phyloP scores from a whole-genome alignment of 2,797 vertebrate species.

The Sebastes minor region DNA sequence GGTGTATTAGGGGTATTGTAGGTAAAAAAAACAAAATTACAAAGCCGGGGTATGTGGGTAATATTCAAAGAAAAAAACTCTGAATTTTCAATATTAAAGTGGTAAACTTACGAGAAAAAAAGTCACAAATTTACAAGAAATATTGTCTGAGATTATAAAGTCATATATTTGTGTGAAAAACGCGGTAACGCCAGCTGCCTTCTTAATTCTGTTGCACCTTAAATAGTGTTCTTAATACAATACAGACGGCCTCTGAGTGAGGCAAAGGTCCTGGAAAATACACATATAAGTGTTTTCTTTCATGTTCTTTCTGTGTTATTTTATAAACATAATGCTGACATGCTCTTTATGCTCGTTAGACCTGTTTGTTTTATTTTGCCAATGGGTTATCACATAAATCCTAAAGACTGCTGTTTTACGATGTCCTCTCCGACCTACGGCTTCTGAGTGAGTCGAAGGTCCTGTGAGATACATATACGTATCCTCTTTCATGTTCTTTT shows the following conservation, averaged over 20 bases:
- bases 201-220: neutral
- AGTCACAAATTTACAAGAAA: neutral
- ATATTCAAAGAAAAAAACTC: too few relatives aligned
- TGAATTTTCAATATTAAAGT: neutral
- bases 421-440: neutral
- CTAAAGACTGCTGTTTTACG: too few relatives aligned
- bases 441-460: neutral
- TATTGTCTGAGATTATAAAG: neutral
- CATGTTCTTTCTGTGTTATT: neutral
- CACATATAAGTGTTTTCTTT: neutral
- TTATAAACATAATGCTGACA: too few relatives aligned
- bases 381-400: too few relatives aligned
- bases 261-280: neutral
- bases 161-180: neutral
- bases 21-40: neutral
- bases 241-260: neutral
- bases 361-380: too few relatives aligned
- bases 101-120: neutral
- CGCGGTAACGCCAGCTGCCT: neutral
- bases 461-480: fast-evolving
- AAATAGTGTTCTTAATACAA: neutral
- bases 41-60: too few relatives aligned
- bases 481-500: neutral
- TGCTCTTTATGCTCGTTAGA: too few relatives aligned
- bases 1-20: neutral